Base-by-base conservation (phyloP, 2,797 vertebrate species). In the Denticeps clupeoides region DNA sequence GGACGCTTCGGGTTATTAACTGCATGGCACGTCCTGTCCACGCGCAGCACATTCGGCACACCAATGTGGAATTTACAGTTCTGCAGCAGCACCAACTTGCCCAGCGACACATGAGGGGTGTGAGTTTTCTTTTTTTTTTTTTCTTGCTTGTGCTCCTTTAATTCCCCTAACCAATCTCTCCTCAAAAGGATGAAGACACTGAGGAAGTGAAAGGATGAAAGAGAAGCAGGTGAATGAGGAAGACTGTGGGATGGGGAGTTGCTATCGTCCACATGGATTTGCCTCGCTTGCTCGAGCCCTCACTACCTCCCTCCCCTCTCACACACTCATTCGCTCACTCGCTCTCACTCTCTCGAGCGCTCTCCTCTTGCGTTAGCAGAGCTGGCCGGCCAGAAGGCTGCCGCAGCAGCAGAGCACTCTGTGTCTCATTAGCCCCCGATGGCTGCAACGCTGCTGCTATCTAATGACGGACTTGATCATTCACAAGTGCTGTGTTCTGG, bases 311-410 rank as follows among this genome's bases (percentile, higher is more conserved):
- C 26, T 59, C 67, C 63, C 11, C 53, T 18, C 58, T 60, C 51
- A 61, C 52, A 64, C 63, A 52, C 55, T 44, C 54, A 4, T 8
- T 28, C 8, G 15, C n/a, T 13, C 43, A 45, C 38, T 45, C 52
- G 37, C 45, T 42, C 52, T 37, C 51, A 54, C 53, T 41, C 65
- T 56, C 69, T 68, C 67, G 49, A 22, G 57, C 75, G 68, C 69
- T 71, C 63, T 64, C 74, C 63, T 69, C 33, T 40, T 40, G 7
- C 77, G 71, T 55, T 61, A 55, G 42, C 42, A 47, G 49, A 11
- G 38, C 71, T 77, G 73, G 73, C 79, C 70, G 77, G 78, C 76
- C 77, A 80, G 73, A 78, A 73, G 75, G 77, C 77, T 72, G 79
- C 80, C 64, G 64, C 72, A 79, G 64, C 72, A 79, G 78, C 69